Conservation (phyloP, 2,113 vertebrate species). For the Macaca mulatta region DNA sequence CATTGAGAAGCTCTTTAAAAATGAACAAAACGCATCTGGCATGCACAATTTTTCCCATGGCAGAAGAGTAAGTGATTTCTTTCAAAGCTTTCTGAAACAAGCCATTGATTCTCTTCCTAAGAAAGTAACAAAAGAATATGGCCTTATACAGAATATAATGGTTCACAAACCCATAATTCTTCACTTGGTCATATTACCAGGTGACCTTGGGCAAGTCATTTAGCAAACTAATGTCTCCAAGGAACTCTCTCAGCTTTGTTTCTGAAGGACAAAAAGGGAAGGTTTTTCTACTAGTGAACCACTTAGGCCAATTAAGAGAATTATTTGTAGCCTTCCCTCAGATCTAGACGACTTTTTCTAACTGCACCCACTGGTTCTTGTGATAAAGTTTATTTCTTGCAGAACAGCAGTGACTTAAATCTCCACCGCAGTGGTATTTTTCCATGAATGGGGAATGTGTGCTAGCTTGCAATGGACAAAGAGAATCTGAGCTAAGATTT, state of each 20-base stretch:
- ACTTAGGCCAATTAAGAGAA: not conserved
- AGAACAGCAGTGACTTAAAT: not conserved
- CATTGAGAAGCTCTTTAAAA: not conserved
- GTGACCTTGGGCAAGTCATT: conserved; percentile 7
- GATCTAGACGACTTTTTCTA: not conserved
- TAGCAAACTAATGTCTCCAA: not conserved
- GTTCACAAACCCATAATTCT: not conserved
- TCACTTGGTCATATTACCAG: not conserved
- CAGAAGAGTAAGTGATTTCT: not conserved
- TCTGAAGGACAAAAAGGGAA: not conserved
- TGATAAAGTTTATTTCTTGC: not conserved
- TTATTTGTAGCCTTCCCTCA: not conserved
- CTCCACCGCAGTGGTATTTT: not conserved
- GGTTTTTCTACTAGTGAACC: not conserved
- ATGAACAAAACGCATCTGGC: not conserved
- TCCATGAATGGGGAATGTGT: not conserved
- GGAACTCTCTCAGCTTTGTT: not conserved
- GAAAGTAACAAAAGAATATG: not conserved
- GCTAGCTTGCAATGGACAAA: not conserved
- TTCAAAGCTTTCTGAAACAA: not conserved
- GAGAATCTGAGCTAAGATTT: not conserved
- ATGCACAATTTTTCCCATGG: not conserved
- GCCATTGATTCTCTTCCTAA: not conserved
- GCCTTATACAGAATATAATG: not conserved
- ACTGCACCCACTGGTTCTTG: not conserved